Conservation (phyloP, 2,113 vertebrate species). For the Triplophysa siluroides region DNA sequence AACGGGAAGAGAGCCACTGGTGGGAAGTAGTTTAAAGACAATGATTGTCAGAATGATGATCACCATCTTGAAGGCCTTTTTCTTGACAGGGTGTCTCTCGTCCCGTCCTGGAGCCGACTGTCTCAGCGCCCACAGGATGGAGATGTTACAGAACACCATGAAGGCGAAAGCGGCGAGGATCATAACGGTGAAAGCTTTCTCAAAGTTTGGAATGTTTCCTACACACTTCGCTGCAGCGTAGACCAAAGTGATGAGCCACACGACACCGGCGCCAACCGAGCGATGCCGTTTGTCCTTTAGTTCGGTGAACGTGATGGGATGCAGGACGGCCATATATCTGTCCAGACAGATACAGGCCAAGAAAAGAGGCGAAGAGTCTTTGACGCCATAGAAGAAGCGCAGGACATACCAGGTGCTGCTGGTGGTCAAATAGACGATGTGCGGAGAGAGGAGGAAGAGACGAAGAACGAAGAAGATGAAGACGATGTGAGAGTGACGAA, state of each 20-base stretch:
- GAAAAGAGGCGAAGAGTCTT: slow-evolving; percentile 73
- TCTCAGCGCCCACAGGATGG: slow-evolving; percentile 67
- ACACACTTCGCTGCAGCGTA: slow-evolving; percentile 65
- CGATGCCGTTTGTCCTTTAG: slow-evolving; percentile 69
- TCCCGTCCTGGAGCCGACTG: slow-evolving; percentile 65
- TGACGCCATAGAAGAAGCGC: slow-evolving; percentile 74
- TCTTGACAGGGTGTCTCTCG: slow-evolving; percentile 75
- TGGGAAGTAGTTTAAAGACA: slow-evolving; percentile 76
- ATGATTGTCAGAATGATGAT: slow-evolving; percentile 75
- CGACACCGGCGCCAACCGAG: slow-evolving; percentile 41
- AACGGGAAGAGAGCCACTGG: slow-evolving; percentile 77
- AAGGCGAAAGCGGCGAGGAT: slow-evolving; percentile 67
- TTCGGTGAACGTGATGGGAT: slow-evolving; percentile 72
- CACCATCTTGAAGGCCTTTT: slow-evolving; percentile 77
- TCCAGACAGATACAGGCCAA: slow-evolving; percentile 77
- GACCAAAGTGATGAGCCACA: slow-evolving; percentile 69
- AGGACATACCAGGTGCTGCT: slow-evolving; percentile 68
- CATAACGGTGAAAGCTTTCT: slow-evolving; percentile 70
- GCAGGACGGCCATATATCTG: slow-evolving; percentile 74
- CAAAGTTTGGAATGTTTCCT: slow-evolving; percentile 62
- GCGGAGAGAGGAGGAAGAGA: slow-evolving; percentile 66
- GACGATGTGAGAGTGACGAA: too few species aligned
- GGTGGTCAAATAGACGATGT: slow-evolving; percentile 63
- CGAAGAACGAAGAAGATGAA: too few species aligned
- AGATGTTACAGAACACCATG: slow-evolving; percentile 75